phyloP scores from a whole-genome alignment of 2,113 vertebrate genomes.

The Pycnonotus jocosus region DNA sequence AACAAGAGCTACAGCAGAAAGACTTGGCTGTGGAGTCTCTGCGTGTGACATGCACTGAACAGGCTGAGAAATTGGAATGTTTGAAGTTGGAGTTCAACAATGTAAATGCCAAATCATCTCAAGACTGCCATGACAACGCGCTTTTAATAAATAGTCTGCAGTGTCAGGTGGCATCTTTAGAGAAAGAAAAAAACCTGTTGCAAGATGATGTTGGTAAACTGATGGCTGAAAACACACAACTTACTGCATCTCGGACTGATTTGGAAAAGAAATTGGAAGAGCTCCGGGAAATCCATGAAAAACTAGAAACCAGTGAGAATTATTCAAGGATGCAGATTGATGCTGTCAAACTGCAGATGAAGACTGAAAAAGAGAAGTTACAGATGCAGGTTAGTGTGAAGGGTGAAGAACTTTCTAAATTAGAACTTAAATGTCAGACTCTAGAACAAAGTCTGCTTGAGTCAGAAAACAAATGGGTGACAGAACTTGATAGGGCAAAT shows the following conservation, averaged over 20 bases:
- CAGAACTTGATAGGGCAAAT: slow-evolving; percentile 74
- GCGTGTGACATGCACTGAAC: slow-evolving; percentile 68
- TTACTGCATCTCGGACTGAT: slow-evolving; percentile 34
- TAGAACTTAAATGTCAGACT: slow-evolving; percentile 72
- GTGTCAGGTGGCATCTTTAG: slow-evolving; percentile 46
- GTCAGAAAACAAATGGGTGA: slow-evolving; percentile 79
- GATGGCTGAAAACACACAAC: slow-evolving; percentile 70
- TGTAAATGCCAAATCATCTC: slow-evolving; percentile 67
- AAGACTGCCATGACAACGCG: slow-evolving; percentile 29
- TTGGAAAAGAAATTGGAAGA: slow-evolving; percentile 62
- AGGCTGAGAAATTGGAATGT: slow-evolving; percentile 66
- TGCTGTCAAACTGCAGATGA: slow-evolving; percentile 52
- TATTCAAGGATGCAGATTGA: slow-evolving; percentile 65
- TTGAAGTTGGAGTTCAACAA: slow-evolving; percentile 69
- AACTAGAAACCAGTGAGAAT: slow-evolving; percentile 66
- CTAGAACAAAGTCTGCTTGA: slow-evolving; percentile 77
- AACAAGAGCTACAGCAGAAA: slow-evolving; percentile 74
- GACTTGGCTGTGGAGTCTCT: slow-evolving; percentile 76
- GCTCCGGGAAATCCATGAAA: slow-evolving; percentile 65
- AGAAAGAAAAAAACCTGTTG: slow-evolving; percentile 65
- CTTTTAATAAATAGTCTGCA: slow-evolving; percentile 55
- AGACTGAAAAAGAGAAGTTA: slow-evolving; percentile 75
- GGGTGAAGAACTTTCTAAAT: slow-evolving; percentile 71
- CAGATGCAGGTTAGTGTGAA: slow-evolving; percentile 87
- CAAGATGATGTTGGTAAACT: slow-evolving; percentile 64